phyloP scores from a whole-genome alignment of 2,797 vertebrate species.

The Chiroxiphia lanceolata region DNA sequence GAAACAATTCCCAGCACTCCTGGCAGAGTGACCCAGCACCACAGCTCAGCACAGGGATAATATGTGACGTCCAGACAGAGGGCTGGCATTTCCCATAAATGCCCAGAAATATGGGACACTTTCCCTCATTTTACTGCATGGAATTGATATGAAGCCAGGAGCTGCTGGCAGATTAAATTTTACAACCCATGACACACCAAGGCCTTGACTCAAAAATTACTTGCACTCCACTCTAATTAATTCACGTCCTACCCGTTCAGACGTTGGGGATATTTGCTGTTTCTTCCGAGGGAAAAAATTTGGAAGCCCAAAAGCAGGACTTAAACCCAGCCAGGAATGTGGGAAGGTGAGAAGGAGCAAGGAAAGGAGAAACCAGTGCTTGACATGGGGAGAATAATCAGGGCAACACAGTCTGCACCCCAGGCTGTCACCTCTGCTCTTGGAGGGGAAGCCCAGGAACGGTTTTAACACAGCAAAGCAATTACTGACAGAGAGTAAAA shows the following conservation, averaged over 20 bases:
- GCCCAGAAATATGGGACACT: not conserved
- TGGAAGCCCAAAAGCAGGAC: not conserved
- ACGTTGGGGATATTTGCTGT: not conserved
- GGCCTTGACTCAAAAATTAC: conserved; percentile 32
- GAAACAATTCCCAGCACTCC: not conserved
- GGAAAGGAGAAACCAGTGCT: not conserved
- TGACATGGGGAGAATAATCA: rapidly evolving
- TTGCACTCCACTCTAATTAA: conserved; percentile 15
- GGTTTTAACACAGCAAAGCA: not conserved
- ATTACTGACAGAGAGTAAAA: not conserved
- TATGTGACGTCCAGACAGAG: not conserved
- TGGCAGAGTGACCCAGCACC: not conserved
- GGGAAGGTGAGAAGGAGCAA: not conserved
- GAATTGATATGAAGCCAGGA: conserved; percentile 44
- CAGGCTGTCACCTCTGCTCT: not conserved
- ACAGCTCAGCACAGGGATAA: not conserved
- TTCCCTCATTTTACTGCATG: conserved; percentile 25
- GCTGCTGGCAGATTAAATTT: conserved; percentile 47
- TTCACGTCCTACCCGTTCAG: not conserved
- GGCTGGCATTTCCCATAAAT: conserved; percentile 8
- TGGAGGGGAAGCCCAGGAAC: not conserved
- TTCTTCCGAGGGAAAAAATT: not conserved
- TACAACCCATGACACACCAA: conserved; percentile 23
- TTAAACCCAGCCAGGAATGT: not conserved
- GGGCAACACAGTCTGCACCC: not conserved